Evolutionary conservation across 2,888 invertebrate genomes (phyloP).

Genomic region (Morpho achilles): DNA sequence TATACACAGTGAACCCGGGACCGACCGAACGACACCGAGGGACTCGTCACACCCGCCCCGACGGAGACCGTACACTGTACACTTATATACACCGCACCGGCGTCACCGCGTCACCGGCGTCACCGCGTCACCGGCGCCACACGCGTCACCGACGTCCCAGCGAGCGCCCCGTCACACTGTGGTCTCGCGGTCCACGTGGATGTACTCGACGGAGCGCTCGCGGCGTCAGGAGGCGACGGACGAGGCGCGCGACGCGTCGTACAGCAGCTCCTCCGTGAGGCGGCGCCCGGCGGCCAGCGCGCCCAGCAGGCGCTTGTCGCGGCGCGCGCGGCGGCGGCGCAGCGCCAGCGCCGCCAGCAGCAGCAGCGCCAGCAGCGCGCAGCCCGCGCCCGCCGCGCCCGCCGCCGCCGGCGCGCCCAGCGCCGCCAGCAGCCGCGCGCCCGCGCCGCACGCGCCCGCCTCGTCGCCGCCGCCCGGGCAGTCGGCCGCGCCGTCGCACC

Average conservation of each 20-base stretch:
- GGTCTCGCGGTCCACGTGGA: conserved; percentile 95
- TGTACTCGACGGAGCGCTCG: conserved; percentile 93
- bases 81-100: conserved; percentile 6
- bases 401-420: conserved; percentile 80
- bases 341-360: conserved; percentile 76
- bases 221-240: conserved; percentile 90
- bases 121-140: conserved; percentile 2
- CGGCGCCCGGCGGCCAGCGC: conserved; percentile 80
- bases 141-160: conserved; percentile 1
- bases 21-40: conserved; percentile 3
- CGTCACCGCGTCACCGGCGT: no score
- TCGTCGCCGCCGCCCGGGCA: conserved; percentile 87
- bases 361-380: conserved; percentile 50
- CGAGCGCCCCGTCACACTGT: conserved; percentile 86
- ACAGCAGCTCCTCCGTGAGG: conserved; percentile 84
- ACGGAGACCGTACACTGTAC: no score
- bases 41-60: no score
- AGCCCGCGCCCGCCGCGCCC: conserved; percentile 70
- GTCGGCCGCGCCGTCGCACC: conserved; percentile 55
- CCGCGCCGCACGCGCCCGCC: conserved; percentile 52
- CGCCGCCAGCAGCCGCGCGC: conserved; percentile 76
- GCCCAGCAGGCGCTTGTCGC: conserved; percentile 80
- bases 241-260: conserved; percentile 79
- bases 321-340: conserved; percentile 73
- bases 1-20: conserved; percentile 30